These are phyloP conservation scores for Cherax destructor DNA, from an alignment of 1,140 invertebrate species.

Conservation along the genomic window DNA sequence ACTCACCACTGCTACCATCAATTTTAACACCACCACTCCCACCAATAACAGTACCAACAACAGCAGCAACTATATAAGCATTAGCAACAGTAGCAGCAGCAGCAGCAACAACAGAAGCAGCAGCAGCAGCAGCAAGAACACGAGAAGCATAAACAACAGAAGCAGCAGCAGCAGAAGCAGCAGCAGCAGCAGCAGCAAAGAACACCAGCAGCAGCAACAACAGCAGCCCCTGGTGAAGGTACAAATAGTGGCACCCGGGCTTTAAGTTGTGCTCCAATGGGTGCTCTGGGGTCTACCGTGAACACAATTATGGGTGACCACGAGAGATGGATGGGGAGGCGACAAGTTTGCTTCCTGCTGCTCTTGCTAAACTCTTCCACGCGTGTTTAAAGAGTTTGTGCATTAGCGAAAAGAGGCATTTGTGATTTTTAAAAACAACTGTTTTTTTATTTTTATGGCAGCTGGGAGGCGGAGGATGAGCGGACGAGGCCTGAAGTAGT, in stretches of 20 bases:
- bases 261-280: slow-evolving; percentile 43
- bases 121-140: too few species aligned
- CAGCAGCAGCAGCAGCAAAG: too few species aligned
- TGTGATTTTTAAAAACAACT: slow-evolving; percentile 25
- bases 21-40: too few species aligned
- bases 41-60: too few species aligned
- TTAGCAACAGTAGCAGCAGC: not conserved
- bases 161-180: too few species aligned
- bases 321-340: slow-evolving; percentile 29
- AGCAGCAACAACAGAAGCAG: too few species aligned
- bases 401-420: slow-evolving; percentile 21
- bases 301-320: slow-evolving; percentile 57
- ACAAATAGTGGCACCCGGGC: slow-evolving; percentile 35
- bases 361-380: slow-evolving; percentile 14
- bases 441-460: not conserved
- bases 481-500: not conserved
- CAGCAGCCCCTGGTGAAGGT: slow-evolving; percentile 20
- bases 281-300: slow-evolving; percentile 38
- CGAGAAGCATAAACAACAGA: not conserved
- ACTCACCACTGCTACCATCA: too few species aligned
- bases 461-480: too few species aligned
- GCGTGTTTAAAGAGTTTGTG: slow-evolving; percentile 3
- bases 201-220: not conserved
- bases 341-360: slow-evolving; percentile 4
- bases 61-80: too few species aligned